Evolutionary conservation across 2,888 invertebrate genomes (phyloP), one percentile per base, ranked within the genome.

Genomic region (Xestia ashworthii): DNA sequence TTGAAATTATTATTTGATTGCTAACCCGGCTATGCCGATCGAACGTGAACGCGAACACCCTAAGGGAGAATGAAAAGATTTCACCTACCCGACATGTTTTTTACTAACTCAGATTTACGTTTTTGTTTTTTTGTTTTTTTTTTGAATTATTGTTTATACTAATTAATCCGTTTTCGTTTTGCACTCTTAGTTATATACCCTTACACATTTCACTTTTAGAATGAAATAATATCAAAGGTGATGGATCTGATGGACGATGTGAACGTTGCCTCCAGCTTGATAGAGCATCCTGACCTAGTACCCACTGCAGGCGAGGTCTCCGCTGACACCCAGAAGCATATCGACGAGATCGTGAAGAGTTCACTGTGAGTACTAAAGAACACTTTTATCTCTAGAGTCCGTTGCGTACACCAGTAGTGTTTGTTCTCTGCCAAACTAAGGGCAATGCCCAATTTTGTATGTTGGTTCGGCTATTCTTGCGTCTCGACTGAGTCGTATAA

Each of bases 311-410:
- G 73, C 0, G 76, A 84, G 16, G 50, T 88, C 1, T 76, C 91
- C 0, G 69, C 87, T 0, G 91, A 89, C 0, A 90, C 90, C 0
- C 84, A 85, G 78, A 83, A 82, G 1, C 81, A 86, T 0, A 84
- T 90, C 12, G 92, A 93, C 1, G 92, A 93, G 0, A 82, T 95
- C n/a, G 32, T 89, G 8, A 87, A 89, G 22, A 88, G 90, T 70
- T 91, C 93, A 46, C 91, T 90, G 94, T 93, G 25, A 85, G 88
- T 65, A 60, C 12, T 60, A 8, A 60, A 60, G 1, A 60, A 50
- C 19, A 22, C 48, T 48, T 48, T 48, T 44, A 44, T 44, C 46
- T 14, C 4, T 14, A 3, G 46, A 48, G 46, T 46, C 46, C 12
- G 46, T 46, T 46, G 46, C 14, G 12, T 46, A 4, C 4, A 46